Evolutionary conservation across 2,888 invertebrate genomes (phyloP).

Genomic region (Patella ulyssiponensis): DNA sequence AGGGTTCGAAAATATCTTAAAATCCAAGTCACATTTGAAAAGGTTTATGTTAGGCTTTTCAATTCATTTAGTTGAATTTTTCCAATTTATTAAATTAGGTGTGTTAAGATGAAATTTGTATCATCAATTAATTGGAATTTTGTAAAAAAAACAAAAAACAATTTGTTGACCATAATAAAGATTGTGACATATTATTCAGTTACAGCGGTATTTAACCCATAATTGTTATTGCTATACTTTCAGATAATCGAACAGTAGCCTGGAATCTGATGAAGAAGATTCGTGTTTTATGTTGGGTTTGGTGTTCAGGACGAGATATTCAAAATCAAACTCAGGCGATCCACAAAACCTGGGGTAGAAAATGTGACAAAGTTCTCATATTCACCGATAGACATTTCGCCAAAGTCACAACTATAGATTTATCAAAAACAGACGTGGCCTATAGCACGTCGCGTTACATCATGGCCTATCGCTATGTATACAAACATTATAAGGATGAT

Average conservation of each 20-base stretch:
- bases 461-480: neutral
- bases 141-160: no score
- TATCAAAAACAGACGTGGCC: neutral
- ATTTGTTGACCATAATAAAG: no score
- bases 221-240: neutral
- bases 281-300: neutral
- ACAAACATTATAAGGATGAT: neutral
- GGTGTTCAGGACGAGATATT: neutral
- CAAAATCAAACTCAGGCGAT: neutral
- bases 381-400: neutral
- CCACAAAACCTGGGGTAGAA: neutral
- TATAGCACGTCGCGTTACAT: slow-evolving; percentile 3
- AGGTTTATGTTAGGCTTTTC: no score
- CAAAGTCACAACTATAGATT: neutral
- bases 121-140: no score
- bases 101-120: no score
- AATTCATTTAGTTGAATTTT: no score
- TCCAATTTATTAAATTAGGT: no score
- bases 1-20: no score
- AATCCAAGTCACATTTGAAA: no score
- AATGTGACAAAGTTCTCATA: neutral
- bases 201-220: no score
- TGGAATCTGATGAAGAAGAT: neutral
- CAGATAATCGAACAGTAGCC: neutral
- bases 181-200: no score